Evolutionary conservation across 2,888 invertebrate genomes (phyloP), one percentile per base, ranked within the genome.

Genomic region (Chrysolina oricalcia): DNA sequence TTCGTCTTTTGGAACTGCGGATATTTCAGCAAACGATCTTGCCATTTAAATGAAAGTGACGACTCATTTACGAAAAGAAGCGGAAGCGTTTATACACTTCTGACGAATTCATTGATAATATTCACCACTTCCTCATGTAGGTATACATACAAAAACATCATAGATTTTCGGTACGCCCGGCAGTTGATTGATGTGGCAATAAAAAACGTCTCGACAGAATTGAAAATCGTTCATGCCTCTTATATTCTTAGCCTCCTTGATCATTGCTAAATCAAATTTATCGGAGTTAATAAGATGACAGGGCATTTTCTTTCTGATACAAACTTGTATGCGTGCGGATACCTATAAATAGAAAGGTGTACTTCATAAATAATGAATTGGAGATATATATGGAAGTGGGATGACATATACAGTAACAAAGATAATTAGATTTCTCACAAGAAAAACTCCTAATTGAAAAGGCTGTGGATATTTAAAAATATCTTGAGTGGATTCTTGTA

Each of bases 201-300:
- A 59, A 59, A 59, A 59, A 59, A 59, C 59, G n/a, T 35, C 27
- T 35, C 65, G 62, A 72, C 53, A 66, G 27, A 72, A 75, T 75
- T 75, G 70, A 72, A 75, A 74, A 69, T 72, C 72, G 69, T 78
- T 76, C 78, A 78, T 70, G 78, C 76, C 75, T 74, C 78, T 78
- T 76, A 76, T 62, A 27, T 64, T 43, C 64, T 73, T 66, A 71
- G 75, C 72, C 70, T 66, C 40, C 72, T 66, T 74, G 74, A 69
- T 78, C 75, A 78, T 78, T 72, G 73, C 68, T 74, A 78, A 78
- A 78, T 78, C 78, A 69, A 76, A 73, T 78, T 75, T 76, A 76
- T 74, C 72, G 48, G 53, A 70, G 62, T 65, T 69, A 64, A 70
- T 73, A 73, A 71, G 73, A 71, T 78, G 75, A 78, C 69, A 48